A percentile compares a stretch with the other conserved stretches of the same genome.
Conservation (phyloP, 2,888 invertebrate species). For the Zaprionus obscuricornis region DNA sequence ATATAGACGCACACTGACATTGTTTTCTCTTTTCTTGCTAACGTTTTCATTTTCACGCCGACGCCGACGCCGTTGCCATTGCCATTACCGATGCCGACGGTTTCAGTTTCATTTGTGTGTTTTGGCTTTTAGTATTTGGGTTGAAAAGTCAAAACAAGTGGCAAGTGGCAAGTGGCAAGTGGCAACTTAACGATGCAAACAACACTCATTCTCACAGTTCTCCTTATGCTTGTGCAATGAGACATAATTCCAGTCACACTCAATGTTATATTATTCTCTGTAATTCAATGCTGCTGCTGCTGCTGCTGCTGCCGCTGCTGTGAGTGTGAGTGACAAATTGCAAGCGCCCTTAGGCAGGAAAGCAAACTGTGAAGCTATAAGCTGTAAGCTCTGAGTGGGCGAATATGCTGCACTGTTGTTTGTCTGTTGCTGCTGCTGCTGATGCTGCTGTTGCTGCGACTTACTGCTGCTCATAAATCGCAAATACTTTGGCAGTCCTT, state of each 20-base stretch:
- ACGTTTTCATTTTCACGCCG: slow-evolving; percentile 67
- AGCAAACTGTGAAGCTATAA: slow-evolving; percentile 33
- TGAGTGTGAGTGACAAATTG: slow-evolving; percentile 71
- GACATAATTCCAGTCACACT: slow-evolving; percentile 6
- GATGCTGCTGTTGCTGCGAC: too few relatives aligned
- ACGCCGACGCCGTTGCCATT: too few relatives aligned
- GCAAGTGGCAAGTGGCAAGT: slow-evolving; percentile 12
- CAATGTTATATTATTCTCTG: slow-evolving; percentile 26
- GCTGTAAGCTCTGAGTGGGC: too few relatives aligned
- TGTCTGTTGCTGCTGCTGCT: slow-evolving; percentile 10
- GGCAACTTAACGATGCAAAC: too few relatives aligned
- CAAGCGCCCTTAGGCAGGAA: slow-evolving; percentile 36
- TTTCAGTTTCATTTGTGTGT: slow-evolving; percentile 61
- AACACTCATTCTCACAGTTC: slow-evolving; percentile 57
- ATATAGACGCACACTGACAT: slow-evolving; percentile 1
- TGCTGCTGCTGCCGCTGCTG: too few relatives aligned
- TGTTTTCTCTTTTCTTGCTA: slow-evolving; percentile 62
- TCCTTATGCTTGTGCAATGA: slow-evolving; percentile 29
- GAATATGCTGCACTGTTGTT: background rate
- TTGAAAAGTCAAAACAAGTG: slow-evolving; percentile 61
- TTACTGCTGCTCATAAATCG: slow-evolving; percentile 44
- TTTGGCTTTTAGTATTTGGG: slow-evolving; percentile 37
- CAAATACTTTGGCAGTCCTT: slow-evolving; percentile 26
- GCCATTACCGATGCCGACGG: too few relatives aligned
- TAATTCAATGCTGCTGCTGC: too few relatives aligned